These are phyloP conservation scores for Adoxophyes honmai DNA, from an alignment of 1,140 invertebrate genomes.

Conservation along the genomic window DNA sequence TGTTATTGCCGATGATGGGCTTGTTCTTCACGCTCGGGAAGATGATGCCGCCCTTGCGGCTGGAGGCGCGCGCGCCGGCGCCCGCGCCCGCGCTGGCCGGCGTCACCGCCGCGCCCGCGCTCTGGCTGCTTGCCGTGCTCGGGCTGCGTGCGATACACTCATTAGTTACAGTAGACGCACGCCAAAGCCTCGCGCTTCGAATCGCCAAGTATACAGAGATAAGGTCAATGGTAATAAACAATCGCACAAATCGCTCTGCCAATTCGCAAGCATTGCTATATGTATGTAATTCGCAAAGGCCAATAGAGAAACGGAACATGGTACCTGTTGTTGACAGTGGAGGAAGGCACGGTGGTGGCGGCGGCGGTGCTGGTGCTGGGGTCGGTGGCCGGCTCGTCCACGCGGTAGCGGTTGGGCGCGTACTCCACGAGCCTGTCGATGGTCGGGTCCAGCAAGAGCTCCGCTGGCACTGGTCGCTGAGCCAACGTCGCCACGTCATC, in stretches of 20 bases:
- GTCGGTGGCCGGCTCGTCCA: slow-evolving; percentile 58
- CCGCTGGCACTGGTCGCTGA: slow-evolving; percentile 83
- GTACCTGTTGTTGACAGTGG: slow-evolving; percentile 60
- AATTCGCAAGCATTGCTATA: slow-evolving; percentile 17
- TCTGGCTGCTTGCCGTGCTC: slow-evolving; percentile 49
- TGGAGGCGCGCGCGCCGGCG: slow-evolving; percentile 48
- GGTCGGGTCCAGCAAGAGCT: slow-evolving; percentile 86
- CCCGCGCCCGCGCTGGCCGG: slow-evolving; percentile 15
- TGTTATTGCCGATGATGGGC: slow-evolving; percentile 88
- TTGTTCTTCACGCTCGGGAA: slow-evolving; percentile 95
- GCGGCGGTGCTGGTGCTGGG: slow-evolving; percentile 66
- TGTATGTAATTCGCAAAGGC: slow-evolving; percentile 28
- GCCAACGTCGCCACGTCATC: slow-evolving; percentile 85
- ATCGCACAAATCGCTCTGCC: slow-evolving; percentile 26
- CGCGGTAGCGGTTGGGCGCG: slow-evolving; percentile 80
- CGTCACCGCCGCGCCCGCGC: slow-evolving; percentile 28
- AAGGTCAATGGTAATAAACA: slow-evolving; percentile 21
- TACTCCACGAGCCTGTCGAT: slow-evolving; percentile 87
- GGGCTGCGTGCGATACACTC: slow-evolving; percentile 58
- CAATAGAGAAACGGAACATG: slow-evolving; percentile 35
- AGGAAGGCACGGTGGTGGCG: slow-evolving; percentile 43
- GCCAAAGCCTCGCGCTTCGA: slow-evolving; percentile 22
- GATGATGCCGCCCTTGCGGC: slow-evolving; percentile 87
- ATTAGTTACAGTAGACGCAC: slow-evolving; percentile 49
- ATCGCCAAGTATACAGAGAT: slow-evolving; percentile 20